A percentile compares a stretch with the other conserved stretches of the same genome.
phyloP scores from a whole-genome alignment of 2,888 invertebrate species.

The Rotaria sp. region DNA sequence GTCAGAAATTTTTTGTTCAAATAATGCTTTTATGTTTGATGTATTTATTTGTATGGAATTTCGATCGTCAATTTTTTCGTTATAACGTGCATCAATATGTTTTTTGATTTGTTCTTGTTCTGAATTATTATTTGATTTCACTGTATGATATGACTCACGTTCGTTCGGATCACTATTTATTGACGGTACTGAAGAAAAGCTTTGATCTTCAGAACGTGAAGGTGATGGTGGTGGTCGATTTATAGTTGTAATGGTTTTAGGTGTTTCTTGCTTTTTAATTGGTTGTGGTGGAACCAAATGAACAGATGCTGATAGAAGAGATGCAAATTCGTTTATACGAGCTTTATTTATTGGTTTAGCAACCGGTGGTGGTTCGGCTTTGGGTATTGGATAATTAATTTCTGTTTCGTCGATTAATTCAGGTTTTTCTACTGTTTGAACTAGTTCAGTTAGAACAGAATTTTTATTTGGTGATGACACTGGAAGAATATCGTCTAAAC shows the following conservation, averaged over 20 bases:
- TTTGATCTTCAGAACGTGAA: conserved; percentile 11
- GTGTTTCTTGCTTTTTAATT: not conserved
- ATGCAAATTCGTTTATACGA: conserved; percentile 29
- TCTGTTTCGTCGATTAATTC: not conserved
- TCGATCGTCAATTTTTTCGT: conserved; percentile 25
- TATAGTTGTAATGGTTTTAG: not conserved
- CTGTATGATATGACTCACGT: conserved; percentile 25
- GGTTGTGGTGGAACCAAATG: not conserved
- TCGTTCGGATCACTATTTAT: not conserved
- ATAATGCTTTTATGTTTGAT: conserved; percentile 30
- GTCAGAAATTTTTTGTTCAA: conserved; percentile 4
- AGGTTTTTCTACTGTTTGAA: not conserved
- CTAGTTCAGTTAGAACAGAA: not conserved
- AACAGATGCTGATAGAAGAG: not conserved
- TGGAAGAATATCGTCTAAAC: not conserved
- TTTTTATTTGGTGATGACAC: not conserved
- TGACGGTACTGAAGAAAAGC: not conserved
- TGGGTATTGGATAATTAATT: not conserved
- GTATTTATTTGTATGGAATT: not conserved
- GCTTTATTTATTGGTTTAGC: not conserved
- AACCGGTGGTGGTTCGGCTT: not conserved
- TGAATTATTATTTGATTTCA: not conserved
- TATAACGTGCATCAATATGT: conserved; percentile 4
- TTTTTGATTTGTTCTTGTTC: not conserved
- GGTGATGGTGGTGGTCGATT: not conserved